These are phyloP conservation scores for Trachymyrmex septentrionalis DNA, from an alignment of 1,140 invertebrate genomes.

Conservation along the genomic window DNA sequence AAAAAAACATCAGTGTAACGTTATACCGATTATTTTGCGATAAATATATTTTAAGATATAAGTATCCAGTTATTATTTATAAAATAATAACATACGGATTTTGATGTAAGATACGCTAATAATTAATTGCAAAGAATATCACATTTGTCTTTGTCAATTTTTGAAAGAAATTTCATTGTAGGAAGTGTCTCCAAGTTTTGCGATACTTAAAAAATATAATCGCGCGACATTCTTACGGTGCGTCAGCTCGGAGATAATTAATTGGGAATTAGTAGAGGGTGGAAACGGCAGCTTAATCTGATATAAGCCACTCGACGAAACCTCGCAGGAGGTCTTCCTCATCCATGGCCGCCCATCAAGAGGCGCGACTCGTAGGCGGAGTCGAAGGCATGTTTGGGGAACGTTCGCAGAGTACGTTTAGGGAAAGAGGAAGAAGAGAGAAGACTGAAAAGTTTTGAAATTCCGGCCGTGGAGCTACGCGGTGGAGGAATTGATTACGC, in stretches of 20 bases:
- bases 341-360: constrained; percentile 32
- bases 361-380: constrained; percentile 35
- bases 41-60: neutral
- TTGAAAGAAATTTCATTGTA: neutral
- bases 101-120: neutral
- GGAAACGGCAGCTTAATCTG: constrained; percentile 71
- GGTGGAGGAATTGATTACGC: constrained; percentile 79
- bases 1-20: too few species aligned
- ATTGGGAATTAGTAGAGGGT: constrained; percentile 74
- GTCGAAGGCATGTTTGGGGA: constrained; percentile 1
- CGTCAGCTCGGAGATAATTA: constrained; percentile 73
- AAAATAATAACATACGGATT: neutral
- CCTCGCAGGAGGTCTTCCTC: constrained; percentile 64
- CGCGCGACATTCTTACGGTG: constrained; percentile 71
- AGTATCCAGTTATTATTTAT: neutral
- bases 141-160: constrained; percentile 34
- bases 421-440: constrained; percentile 48
- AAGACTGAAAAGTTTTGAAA: constrained; percentile 76
- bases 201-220: constrained; percentile 63
- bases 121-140: constrained; percentile 14
- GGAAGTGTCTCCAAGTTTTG: neutral
- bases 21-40: too few species aligned
- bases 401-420: neutral
- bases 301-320: constrained; percentile 72
- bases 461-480: constrained; percentile 64